Conservation (phyloP, 2,888 invertebrate species). For the Drosophila ezoana region DNA sequence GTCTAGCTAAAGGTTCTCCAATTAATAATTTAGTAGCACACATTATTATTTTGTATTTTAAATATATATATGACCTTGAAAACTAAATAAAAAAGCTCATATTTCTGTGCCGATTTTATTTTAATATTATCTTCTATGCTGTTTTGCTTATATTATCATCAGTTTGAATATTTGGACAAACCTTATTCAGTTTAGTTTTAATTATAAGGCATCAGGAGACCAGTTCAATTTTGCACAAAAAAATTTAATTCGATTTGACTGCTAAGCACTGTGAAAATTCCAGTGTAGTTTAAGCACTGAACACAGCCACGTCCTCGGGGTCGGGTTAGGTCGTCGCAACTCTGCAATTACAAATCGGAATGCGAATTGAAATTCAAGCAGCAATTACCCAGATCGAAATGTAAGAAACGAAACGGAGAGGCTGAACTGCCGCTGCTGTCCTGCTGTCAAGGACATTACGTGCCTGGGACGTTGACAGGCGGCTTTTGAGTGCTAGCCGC, state of each 20-base stretch:
- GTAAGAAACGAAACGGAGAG: constrained; percentile 40
- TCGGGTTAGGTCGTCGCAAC: constrained; percentile 40
- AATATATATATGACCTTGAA: too few relatives aligned
- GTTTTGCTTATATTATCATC: neutral
- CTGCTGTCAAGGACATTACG: constrained; percentile 63
- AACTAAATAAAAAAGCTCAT: too few relatives aligned
- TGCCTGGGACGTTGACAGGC: constrained; percentile 59
- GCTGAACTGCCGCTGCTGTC: constrained; percentile 4
- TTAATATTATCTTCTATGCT: too few relatives aligned
- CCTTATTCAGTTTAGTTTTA: neutral
- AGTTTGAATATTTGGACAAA: neutral
- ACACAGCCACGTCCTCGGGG: constrained; percentile 12
- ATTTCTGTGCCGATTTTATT: too few relatives aligned
- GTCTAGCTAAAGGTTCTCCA: too few relatives aligned
- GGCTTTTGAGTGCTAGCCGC: constrained; percentile 71
- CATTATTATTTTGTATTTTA: too few relatives aligned
- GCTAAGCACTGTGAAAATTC: constrained; percentile 48
- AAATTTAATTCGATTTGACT: constrained; percentile 58
- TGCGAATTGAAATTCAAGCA: constrained; percentile 79
- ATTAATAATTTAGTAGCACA: too few relatives aligned
- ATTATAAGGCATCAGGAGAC: neutral
- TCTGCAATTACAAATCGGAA: constrained; percentile 55
- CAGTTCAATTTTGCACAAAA: constrained; percentile 13
- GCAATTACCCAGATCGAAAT: constrained; percentile 74
- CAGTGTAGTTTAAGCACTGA: constrained; percentile 12